Conservation (phyloP, 2,888 invertebrate genomes). For the Pyrgus malvae region DNA sequence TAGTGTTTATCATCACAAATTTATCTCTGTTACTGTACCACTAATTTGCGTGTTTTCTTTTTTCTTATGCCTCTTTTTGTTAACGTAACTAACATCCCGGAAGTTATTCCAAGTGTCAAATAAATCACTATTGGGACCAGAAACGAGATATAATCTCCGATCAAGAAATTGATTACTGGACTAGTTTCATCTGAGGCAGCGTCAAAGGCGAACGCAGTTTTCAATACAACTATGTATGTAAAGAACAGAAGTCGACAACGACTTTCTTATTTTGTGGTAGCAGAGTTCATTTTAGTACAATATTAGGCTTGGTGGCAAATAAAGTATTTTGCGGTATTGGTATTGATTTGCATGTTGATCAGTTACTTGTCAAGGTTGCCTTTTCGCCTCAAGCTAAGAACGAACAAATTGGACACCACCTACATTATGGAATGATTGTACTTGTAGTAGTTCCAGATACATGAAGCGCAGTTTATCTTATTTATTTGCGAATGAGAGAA, state of each 20-base stretch:
- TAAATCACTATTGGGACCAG: slow-evolving; percentile 13
- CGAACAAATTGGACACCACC: slow-evolving; percentile 6
- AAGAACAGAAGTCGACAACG: not conserved
- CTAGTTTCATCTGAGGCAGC: slow-evolving; percentile 12
- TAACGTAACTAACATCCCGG: no score
- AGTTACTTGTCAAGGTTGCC: slow-evolving; percentile 16
- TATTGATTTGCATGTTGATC: slow-evolving; percentile 19
- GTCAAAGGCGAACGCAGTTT: slow-evolving; percentile 5
- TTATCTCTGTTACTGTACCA: no score
- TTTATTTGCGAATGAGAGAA: not conserved
- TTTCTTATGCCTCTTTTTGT: no score
- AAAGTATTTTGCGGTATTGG: no score
- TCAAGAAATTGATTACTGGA: slow-evolving; percentile 22
- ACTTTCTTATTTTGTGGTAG: not conserved
- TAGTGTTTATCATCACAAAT: no score
- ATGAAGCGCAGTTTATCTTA: slow-evolving; percentile 2
- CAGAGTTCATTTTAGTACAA: not conserved
- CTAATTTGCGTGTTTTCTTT: no score
- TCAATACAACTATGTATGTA: not conserved
- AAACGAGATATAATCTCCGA: slow-evolving; percentile 16
- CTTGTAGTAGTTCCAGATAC: slow-evolving; percentile 2
- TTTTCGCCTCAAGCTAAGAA: slow-evolving; percentile 17
- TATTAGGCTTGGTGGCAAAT: not conserved
- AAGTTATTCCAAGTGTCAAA: slow-evolving; percentile 3
- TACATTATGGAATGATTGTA: slow-evolving; percentile 16